phyloP scores from a whole-genome alignment of 2,113 vertebrate species.

The Anhinga anhinga region DNA sequence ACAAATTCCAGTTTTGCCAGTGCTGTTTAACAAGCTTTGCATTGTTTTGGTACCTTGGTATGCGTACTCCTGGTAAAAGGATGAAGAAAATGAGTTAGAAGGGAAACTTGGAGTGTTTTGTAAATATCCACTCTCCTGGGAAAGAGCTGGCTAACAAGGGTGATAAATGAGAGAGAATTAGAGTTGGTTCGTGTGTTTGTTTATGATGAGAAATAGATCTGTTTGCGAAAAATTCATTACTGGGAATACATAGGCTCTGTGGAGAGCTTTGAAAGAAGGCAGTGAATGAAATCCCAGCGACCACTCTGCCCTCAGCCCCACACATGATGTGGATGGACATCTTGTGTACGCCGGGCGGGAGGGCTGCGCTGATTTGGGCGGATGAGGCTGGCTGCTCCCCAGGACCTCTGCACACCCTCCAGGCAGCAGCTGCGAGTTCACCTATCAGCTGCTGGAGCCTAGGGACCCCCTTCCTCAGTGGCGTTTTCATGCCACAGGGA shows the following conservation, averaged over 20 bases:
- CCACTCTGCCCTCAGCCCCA: fast-evolving
- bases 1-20: neutral
- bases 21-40: neutral
- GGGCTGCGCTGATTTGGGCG: fast-evolving
- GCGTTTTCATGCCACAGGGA: neutral
- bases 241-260: neutral
- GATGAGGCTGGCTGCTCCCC: neutral
- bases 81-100: neutral
- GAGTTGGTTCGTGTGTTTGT: neutral
- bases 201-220: neutral
- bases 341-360: fast-evolving
- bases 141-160: neutral
- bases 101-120: neutral
- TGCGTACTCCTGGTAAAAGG: neutral
- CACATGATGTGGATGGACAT: neutral
- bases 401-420: fast-evolving
- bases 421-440: fast-evolving
- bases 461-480: neutral
- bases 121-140: neutral
- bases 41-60: neutral
- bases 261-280: neutral
- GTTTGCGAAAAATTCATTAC: neutral
- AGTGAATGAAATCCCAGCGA: neutral
- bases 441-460: neutral
- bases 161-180: conserved; percentile 12